Evolutionary conservation across 1,140 invertebrate species (phyloP).

Genomic region (Drosophila rhopaloa): DNA sequence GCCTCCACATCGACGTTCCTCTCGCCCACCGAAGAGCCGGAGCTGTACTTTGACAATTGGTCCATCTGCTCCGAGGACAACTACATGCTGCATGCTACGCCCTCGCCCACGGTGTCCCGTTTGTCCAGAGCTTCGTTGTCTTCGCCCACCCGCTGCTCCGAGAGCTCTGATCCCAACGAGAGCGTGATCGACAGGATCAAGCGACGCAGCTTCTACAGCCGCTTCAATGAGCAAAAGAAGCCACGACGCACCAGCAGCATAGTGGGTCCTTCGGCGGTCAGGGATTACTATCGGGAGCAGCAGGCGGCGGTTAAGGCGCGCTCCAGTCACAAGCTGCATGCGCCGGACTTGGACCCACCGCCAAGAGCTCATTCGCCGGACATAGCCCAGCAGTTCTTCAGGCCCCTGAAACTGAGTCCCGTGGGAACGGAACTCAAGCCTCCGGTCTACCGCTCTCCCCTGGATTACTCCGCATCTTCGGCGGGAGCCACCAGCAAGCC

Average conservation of each 20-base stretch:
- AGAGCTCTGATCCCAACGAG: constrained; percentile 86
- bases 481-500: constrained; percentile 63
- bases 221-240: constrained; percentile 93
- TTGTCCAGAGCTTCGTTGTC: constrained; percentile 85
- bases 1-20: constrained; percentile 85
- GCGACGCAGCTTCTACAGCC: constrained; percentile 94
- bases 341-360: constrained; percentile 26
- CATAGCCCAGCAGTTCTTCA: constrained; percentile 78
- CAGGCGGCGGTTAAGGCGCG: constrained; percentile 71
- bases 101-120: constrained; percentile 85
- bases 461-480: constrained; percentile 60
- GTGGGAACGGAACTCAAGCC: constrained; percentile 80
- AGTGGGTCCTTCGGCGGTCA: constrained; percentile 85
- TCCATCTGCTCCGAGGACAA: constrained; percentile 88
- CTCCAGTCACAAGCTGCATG: constrained; percentile 67
- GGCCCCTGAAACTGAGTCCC: constrained; percentile 76
- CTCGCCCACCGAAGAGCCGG: constrained; percentile 87
- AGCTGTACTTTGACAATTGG: constrained; percentile 88
- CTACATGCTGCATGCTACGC: constrained; percentile 76
- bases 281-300: constrained; percentile 82
- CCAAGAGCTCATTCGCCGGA: constrained; percentile 70
- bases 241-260: constrained; percentile 87
- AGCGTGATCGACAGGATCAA: constrained; percentile 93
- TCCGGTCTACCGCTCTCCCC: constrained; percentile 70
- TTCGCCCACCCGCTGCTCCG: constrained; percentile 75